Conservation (phyloP, 2,797 vertebrate genomes). For the Buceros bicornis region DNA sequence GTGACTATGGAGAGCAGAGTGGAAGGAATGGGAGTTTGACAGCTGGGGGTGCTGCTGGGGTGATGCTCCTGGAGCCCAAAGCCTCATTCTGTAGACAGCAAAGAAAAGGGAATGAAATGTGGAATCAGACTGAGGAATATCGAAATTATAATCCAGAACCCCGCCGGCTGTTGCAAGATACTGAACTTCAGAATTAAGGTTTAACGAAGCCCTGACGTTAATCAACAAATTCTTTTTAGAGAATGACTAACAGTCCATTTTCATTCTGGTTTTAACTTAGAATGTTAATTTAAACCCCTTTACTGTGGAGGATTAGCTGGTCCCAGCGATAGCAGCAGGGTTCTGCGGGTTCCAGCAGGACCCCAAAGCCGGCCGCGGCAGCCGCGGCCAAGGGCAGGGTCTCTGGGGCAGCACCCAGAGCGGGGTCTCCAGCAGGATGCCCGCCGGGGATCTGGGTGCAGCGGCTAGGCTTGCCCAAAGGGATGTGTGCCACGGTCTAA, state of each 20-base stretch:
- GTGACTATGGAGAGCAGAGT: not conserved
- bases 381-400: too few species aligned
- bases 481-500: not conserved
- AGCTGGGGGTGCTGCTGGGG: not conserved
- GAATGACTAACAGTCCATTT: not conserved
- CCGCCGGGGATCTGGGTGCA: not conserved
- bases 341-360: not conserved
- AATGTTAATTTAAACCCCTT: not conserved
- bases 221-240: not conserved
- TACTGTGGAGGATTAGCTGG: not conserved
- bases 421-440: not conserved
- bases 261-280: not conserved
- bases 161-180: not conserved
- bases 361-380: not conserved
- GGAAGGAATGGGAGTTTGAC: not conserved
- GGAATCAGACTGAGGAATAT: not conserved
- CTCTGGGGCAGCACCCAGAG: not conserved
- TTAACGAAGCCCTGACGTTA: not conserved
- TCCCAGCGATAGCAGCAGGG: rapidly evolving
- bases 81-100: not conserved
- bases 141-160: not conserved
- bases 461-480: not conserved
- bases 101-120: not conserved
- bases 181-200: not conserved
- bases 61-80: not conserved